Evolutionary conservation across 2,113 vertebrate genomes (phyloP).

Genomic region (Hippocampus guttulatus): DNA sequence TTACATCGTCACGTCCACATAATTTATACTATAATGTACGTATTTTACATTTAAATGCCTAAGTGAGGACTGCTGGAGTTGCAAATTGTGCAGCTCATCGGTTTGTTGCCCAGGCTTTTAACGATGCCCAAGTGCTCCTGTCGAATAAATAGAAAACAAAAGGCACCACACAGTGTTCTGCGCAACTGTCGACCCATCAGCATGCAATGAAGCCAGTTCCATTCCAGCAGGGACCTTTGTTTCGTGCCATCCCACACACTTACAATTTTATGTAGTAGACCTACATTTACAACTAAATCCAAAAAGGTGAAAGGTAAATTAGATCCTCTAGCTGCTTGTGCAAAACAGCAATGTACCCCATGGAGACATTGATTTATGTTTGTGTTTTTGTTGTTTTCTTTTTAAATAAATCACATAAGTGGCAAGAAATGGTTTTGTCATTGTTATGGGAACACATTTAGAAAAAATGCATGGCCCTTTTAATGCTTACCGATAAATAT

Average conservation of each 20-base stretch:
- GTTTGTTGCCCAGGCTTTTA: not conserved
- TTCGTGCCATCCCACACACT: not conserved
- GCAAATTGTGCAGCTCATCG: not conserved
- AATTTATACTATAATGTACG: too few species aligned
- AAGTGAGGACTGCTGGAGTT: too few species aligned
- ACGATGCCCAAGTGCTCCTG: not conserved
- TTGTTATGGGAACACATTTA: not conserved
- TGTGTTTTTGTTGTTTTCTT: too few species aligned
- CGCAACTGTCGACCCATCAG: not conserved
- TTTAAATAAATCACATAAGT: not conserved
- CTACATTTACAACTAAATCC: not conserved
- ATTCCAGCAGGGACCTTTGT: slow-evolving; percentile 1
- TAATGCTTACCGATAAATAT: not conserved
- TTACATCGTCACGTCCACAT: too few species aligned
- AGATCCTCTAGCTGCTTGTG: not conserved
- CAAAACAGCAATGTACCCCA: not conserved
- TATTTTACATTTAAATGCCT: not conserved
- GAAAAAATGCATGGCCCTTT: not conserved
- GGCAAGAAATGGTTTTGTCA: not conserved
- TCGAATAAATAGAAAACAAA: not conserved
- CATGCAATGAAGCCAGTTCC: not conserved
- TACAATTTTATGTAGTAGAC: not conserved
- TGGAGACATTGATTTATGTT: not conserved
- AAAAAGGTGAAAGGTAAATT: not conserved
- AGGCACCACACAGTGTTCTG: not conserved